These are phyloP conservation scores for pig (Sus scrofa) DNA, from an alignment of 2,113 vertebrate species.

Conservation along the genomic window T2T-Sscrofa CM000816.6:19150001-19150500, in stretches of 20 bases:
- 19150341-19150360: no score
- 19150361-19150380: no score
- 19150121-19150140: slow-evolving; percentile 71
- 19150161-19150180: slow-evolving; percentile 95
- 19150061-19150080: slow-evolving; percentile 87
- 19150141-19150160: slow-evolving; percentile 84
- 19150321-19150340: slow-evolving; percentile 52
- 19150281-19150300: slow-evolving; percentile 82
- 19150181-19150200: slow-evolving; percentile 89
- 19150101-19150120: slow-evolving; percentile 80
- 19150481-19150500: no score
- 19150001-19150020: no score
- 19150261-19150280: slow-evolving; percentile 68
- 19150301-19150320: slow-evolving; percentile 84
- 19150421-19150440: no score
- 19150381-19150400: no score
- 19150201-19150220: slow-evolving; percentile 79
- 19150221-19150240: slow-evolving; percentile 75
- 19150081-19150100: slow-evolving; percentile 75
- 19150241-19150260: slow-evolving; percentile 62
- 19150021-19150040: no score
- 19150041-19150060: slow-evolving; percentile 83
- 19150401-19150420: no score
- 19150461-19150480: no score
- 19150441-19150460: no score